Base-by-base conservation (phyloP, 2,797 vertebrate species). In the Anisognathus igniventris region DNA sequence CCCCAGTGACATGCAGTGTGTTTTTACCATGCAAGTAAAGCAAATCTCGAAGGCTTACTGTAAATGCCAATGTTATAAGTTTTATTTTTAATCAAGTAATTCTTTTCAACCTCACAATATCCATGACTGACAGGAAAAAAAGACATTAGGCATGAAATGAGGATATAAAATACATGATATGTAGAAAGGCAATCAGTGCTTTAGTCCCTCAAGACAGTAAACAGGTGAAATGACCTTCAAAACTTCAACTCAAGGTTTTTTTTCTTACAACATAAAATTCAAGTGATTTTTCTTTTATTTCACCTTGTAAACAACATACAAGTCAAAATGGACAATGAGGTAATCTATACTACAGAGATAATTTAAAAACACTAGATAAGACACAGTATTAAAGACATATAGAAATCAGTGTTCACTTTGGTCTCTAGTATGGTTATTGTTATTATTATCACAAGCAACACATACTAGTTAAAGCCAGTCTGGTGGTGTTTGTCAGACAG, bases 21-120 rank as follows among this genome's bases (percentile, higher is more conserved):
- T 48, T 92, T 88, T 31, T 48, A 88, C 35, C 39, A 92, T 0
- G 42, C 28, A 88, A 81, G 85, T 61, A 92, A 67, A 92, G 91
- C 75, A 93, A 93, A 73, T 51, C 51, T 86, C 86, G 66, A 81
- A 95, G 90, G 73, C 9, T 70, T 7, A 9, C 54, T 68, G 86
- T 96, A 97, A 98, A 98, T 98, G 98, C 72, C 98, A 98, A 98
- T 14, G 95, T 98, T 98, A 97, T 97, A 98, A 95, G 96, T 96
- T 98, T 98, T 98, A 98, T 98, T 98, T 98, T 98, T 97, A 97
- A 98, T 98, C 98, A 98, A 97, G 97, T 98, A 97, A 97, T 97
- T 97, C 91, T 97, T 97, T 97, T 90, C 97, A 98, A 98, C 97
- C 97, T 97, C 97, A 98, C 97, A 98, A 98, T 97, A 98, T 98